Base-by-base conservation (phyloP, 2,888 invertebrate species). In the Drosophila buzzatii region DNA sequence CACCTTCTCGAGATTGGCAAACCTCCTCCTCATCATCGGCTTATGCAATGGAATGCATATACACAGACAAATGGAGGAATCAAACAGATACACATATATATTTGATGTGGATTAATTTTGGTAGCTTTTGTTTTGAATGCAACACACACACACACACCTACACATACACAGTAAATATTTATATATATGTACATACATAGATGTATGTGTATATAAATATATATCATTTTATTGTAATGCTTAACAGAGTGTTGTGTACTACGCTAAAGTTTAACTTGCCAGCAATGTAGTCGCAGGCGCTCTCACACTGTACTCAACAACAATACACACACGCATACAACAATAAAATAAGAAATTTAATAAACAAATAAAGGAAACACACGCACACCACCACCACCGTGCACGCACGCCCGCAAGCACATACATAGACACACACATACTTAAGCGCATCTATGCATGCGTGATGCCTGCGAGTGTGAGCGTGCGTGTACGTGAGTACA, bases 181-280 rank as follows among this genome's bases (percentile, higher is more conserved):
- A 49, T 47, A 12, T 49, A 23, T 39, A n/a, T n/a, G 5, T 53
- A 37, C 9, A 37, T 53, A 37, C 37, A n/a, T 37, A 23, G 1
- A 23, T 37, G 35, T 23, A 56, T 20, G 6, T 42, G 23, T 20
- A 35, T 33, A 16, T 20, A 35, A 4, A 20, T 33, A 23, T 35
- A 35, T 45, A 47, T 18, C 12, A 12, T 58, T 23, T 18, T 33
- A 39, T 52, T 52, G 8, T 20, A 63, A 33, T 53, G 23, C 47
- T 53, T 60, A 59, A 33, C 45, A 10, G 23, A 37, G 57, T 58
- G 79, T 18, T 76, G 66, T 53, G 58, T 62, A 65, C 64, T 57
- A 63, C 56, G 82, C 79, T 65, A 5, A 71, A 86, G 87, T 83
- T 64, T 68, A 83, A 83, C 82, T 83, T 84, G 59, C 37, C 47